phyloP scores from a whole-genome alignment of 2,113 vertebrate species.

The Malurus melanocephalus region DNA sequence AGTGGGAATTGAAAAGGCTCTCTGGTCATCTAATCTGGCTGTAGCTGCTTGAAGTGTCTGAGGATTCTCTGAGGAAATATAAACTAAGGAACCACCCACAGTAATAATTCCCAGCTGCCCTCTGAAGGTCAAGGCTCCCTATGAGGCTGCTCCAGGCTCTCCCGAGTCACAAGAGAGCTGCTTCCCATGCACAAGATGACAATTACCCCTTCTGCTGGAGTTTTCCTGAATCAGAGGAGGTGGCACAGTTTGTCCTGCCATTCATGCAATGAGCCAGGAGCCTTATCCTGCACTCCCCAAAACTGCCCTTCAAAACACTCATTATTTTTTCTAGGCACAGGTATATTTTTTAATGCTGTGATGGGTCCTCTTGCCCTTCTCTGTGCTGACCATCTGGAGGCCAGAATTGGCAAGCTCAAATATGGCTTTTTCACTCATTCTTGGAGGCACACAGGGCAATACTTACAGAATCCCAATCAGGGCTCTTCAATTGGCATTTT shows the following conservation, averaged over 20 bases:
- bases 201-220: neutral
- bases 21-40: conserved; percentile 4
- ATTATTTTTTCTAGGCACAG: neutral
- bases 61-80: conserved; percentile 25
- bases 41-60: conserved; percentile 23
- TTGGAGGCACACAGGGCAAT: neutral
- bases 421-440: neutral
- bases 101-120: neutral
- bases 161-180: neutral
- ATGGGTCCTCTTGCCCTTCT: neutral
- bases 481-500: accelerated
- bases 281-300: neutral
- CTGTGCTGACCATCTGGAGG: neutral
- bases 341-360: neutral
- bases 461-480: neutral
- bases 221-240: neutral
- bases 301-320: neutral
- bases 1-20: conserved; percentile 36
- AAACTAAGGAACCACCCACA: conserved; percentile 38
- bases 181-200: accelerated
- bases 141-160: neutral
- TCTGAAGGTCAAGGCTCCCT: neutral
- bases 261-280: neutral
- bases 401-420: neutral
- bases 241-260: neutral